A percentile compares a stretch with the other conserved stretches of the same genome.
These are phyloP conservation scores for Xylocopa sonorina DNA, from an alignment of 1,140 invertebrate species.

Conservation along the genomic window DNA sequence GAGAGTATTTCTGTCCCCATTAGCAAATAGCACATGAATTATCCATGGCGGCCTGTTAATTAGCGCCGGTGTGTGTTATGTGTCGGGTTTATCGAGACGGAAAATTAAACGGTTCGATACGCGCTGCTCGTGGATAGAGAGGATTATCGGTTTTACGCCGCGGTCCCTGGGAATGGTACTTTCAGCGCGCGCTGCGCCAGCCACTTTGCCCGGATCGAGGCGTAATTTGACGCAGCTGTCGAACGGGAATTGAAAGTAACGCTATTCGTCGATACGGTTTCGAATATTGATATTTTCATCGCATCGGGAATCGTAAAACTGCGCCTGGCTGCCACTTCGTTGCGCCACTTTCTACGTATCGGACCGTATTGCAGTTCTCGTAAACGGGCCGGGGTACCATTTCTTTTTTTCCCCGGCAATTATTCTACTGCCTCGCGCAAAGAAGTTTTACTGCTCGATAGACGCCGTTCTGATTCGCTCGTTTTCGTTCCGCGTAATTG, in stretches of 20 bases:
- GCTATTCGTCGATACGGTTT: not conserved
- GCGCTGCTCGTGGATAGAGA: not conserved
- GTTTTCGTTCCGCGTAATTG: too few species aligned
- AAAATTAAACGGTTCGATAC: slow-evolving; percentile 46
- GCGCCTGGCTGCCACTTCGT: too few species aligned
- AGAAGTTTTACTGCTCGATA: too few species aligned
- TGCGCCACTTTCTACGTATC: not conserved
- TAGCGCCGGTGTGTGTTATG: slow-evolving; percentile 44
- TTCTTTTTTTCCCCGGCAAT: too few species aligned
- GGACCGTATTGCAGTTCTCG: too few species aligned
- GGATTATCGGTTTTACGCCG: not conserved
- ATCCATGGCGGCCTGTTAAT: slow-evolving; percentile 44
- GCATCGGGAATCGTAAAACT: too few species aligned
- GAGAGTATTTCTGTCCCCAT: slow-evolving; percentile 46
- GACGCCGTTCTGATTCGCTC: too few species aligned
- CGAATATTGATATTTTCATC: not conserved
- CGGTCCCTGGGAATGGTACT: not conserved
- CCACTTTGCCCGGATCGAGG: not conserved
- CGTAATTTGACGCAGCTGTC: not conserved
- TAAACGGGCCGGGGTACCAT: too few species aligned
- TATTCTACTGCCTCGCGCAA: too few species aligned
- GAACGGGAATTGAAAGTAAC: not conserved
- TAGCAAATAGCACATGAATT: slow-evolving; percentile 60
- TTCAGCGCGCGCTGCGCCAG: not conserved
- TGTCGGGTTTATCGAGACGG: slow-evolving; percentile 47